Percentiles rank a stretch among this genome's conserved stretches.
phyloP scores from a whole-genome alignment of 1,140 invertebrate species.

The Trichomalopsis sarcophagae region DNA sequence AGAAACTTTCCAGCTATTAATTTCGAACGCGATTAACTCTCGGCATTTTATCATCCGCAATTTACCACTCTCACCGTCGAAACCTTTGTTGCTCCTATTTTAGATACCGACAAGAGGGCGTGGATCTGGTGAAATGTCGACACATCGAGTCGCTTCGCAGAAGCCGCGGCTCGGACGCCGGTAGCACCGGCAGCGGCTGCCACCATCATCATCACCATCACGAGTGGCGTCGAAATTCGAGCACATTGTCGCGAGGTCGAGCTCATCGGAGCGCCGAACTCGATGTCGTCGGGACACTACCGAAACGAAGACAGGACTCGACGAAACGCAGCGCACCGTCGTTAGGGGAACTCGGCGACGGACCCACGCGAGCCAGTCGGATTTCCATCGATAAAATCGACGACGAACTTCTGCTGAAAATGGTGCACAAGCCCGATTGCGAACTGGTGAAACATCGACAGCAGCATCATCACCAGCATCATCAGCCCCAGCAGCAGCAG shows the following conservation, averaged over 20 bases:
- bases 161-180: conserved; percentile 59
- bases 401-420: conserved; percentile 62
- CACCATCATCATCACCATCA: conserved; percentile 45
- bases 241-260: conserved; percentile 57
- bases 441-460: conserved; percentile 50
- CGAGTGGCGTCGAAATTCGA: conserved; percentile 47
- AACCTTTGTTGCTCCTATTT: neutral
- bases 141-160: conserved; percentile 63
- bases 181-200: conserved; percentile 59
- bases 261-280: conserved; percentile 64
- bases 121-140: conserved; percentile 61
- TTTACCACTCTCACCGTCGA: neutral
- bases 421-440: conserved; percentile 68
- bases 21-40: neutral
- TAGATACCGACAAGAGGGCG: conserved; percentile 44
- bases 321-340: conserved; percentile 57
- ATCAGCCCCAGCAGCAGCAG: conserved; percentile 42
- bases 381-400: conserved; percentile 54
- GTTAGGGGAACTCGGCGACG: conserved; percentile 51
- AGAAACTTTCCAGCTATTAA: neutral
- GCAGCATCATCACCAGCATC: conserved; percentile 33
- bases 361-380: conserved; percentile 48
- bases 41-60: neutral
- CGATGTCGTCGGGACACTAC: conserved; percentile 66
- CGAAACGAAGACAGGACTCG: conserved; percentile 64